Evolutionary conservation across 2,113 vertebrate genomes (phyloP), one percentile per base, ranked within the genome.

Genomic region (Baryphthengus martii): DNA sequence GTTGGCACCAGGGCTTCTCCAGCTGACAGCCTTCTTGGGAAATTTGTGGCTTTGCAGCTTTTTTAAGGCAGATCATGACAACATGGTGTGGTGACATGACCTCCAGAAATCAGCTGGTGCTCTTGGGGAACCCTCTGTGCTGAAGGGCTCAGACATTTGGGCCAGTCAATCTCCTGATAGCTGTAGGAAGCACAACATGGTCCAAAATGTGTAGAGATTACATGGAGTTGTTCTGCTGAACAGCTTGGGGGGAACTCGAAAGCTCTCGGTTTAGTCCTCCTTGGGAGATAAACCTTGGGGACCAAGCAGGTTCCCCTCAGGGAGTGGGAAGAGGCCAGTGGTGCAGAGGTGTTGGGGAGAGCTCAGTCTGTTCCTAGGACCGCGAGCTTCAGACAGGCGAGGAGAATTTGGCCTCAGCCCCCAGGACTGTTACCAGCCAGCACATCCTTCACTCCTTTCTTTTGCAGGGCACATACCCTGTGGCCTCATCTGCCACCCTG

Each of bases 401-500:
- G 14, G 45, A 20, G 25, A 28, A 28, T n/a, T 42, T 31, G 5
- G 31, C 81, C 13, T n/a, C 40, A 56, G 10, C 18, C 16, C 15
- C 40, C 40, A 11, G 25, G 29, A 6, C 10, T 0, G 0, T 23
- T 59, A 29, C 29, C 7, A 67, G 45, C 23, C 78, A 42, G 49
- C 45, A 8, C 37, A 35, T 21, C 55, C 55, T 39, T 33, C 87
- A 3, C 82, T 59, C 25, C 52, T 74, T 87, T 73, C 42, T 94
- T 50, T 92, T 89, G 23, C 79, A 99, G 99, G 99, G 5, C 98
- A 98, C 2, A 96, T 99, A 13, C 94, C 95, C 15, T 97, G 76
- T 9, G 99, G 99, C 76, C 98, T 99, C 75, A 98, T 97, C 62
- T 97, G 98, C 40, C 99, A 99, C 90, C 99, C 99, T 11, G 98